Conservation (phyloP, 2,888 invertebrate species). For the Melinaea marsaeus region DNA sequence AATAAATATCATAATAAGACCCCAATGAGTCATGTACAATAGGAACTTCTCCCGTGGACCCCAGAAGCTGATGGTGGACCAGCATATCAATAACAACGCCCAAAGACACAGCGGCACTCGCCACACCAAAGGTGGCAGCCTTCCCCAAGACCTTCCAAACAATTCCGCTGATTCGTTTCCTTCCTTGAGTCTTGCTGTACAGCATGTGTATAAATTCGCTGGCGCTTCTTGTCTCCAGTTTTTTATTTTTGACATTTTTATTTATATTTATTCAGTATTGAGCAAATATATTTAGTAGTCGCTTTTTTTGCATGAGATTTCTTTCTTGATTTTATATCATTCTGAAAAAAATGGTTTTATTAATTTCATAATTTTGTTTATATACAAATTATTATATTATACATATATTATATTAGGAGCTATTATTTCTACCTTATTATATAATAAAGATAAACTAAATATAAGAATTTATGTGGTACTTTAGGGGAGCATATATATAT, state of each 20-base stretch:
- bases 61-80: constrained; percentile 62
- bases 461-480: too few species aligned
- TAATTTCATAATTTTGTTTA: too few species aligned
- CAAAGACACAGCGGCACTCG: constrained; percentile 63
- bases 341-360: too few species aligned
- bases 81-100: constrained; percentile 48
- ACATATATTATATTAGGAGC: too few species aligned
- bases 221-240: constrained; percentile 45
- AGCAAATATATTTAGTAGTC: background rate
- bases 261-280: constrained; percentile 9
- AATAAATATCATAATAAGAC: constrained; percentile 59
- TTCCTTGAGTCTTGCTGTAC: constrained; percentile 49
- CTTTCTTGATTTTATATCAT: too few species aligned
- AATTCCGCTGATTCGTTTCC: constrained; percentile 49
- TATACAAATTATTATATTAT: too few species aligned
- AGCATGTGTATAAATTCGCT: constrained; percentile 42
- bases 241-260: constrained; percentile 31
- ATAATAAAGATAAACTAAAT: too few species aligned
- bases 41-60: constrained; percentile 66
- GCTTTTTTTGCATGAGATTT: background rate
- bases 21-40: constrained; percentile 78
- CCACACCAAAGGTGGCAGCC: constrained; percentile 61
- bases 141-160: constrained; percentile 54
- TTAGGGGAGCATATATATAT: too few species aligned
- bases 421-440: too few species aligned